These are phyloP conservation scores for Rana temporaria DNA, from an alignment of 2,113 vertebrate species.

Conservation along the genomic window DNA sequence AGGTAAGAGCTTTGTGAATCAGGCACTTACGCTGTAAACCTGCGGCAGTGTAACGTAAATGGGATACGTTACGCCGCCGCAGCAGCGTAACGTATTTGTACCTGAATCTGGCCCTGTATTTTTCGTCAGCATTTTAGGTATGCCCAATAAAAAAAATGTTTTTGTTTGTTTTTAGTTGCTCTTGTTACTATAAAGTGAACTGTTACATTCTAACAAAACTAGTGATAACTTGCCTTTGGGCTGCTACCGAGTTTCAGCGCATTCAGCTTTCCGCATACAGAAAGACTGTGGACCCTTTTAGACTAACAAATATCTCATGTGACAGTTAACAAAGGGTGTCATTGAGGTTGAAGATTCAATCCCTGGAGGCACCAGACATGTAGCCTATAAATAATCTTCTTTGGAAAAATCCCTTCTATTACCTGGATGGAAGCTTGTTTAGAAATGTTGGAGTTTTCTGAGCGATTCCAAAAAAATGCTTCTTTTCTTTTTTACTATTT, in stretches of 20 bases:
- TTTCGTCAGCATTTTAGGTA: too few relatives aligned
- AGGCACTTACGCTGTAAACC: too few relatives aligned
- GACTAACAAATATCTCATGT: constrained; percentile 20
- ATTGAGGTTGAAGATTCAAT: background rate
- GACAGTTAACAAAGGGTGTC: background rate
- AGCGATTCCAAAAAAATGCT: too few relatives aligned
- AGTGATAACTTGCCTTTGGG: constrained; percentile 19
- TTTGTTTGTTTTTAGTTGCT: too few relatives aligned
- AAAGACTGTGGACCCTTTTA: background rate
- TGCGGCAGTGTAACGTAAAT: too few relatives aligned
- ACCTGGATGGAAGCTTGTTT: background rate
- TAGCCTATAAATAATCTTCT: background rate
- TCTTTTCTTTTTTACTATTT: too few relatives aligned
- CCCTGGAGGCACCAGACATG: background rate
- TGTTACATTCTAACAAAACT: background rate
- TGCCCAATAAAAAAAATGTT: too few relatives aligned
- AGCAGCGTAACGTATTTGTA: too few relatives aligned
- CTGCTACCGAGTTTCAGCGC: background rate
- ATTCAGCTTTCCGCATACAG: background rate
- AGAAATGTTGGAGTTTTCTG: too few relatives aligned
- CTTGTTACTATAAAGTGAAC: background rate
- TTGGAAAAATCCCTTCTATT: background rate
- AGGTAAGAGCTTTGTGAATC: too few relatives aligned
- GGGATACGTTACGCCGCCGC: too few relatives aligned
- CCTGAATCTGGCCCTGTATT: too few relatives aligned